Evolutionary conservation across 2,797 vertebrate genomes (phyloP).

Genomic region (Bradypodion ventrale): DNA sequence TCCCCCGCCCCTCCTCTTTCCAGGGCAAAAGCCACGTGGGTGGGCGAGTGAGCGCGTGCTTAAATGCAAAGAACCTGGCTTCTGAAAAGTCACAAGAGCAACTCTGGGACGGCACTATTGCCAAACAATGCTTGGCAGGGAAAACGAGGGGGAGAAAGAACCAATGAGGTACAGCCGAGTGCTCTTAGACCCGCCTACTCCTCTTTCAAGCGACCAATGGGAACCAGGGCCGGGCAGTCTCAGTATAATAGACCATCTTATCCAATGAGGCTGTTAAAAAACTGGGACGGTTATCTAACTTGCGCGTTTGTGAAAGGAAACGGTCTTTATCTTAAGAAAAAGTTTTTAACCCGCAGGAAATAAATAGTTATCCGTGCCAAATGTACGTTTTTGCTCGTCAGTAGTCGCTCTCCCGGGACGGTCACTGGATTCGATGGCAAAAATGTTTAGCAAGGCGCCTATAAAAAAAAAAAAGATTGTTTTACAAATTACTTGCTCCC

Average conservation of each 20-base stretch:
- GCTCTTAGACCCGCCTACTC: slow-evolving; percentile 64
- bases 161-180: slow-evolving; percentile 57
- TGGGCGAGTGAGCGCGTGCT: neutral
- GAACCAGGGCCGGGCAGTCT: slow-evolving; percentile 59
- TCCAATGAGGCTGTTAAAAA: slow-evolving; percentile 72
- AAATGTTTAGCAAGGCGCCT: neutral
- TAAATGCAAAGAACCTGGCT: neutral
- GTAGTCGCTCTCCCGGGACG: too few relatives aligned
- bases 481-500: too few relatives aligned
- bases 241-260: slow-evolving; percentile 64
- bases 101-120: neutral
- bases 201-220: slow-evolving; percentile 62
- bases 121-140: slow-evolving; percentile 50
- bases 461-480: too few relatives aligned
- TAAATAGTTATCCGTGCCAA: too few relatives aligned
- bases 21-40: neutral
- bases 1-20: neutral
- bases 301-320: slow-evolving; percentile 35
- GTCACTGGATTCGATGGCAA: neutral
- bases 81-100: neutral
- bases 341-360: too few relatives aligned
- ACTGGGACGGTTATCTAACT: slow-evolving; percentile 79
- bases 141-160: slow-evolving; percentile 56
- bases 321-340: neutral
- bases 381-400: too few relatives aligned